Evolutionary conservation across 2,113 vertebrate species (phyloP).

Genomic region (Microtus ochrogaster): DNA sequence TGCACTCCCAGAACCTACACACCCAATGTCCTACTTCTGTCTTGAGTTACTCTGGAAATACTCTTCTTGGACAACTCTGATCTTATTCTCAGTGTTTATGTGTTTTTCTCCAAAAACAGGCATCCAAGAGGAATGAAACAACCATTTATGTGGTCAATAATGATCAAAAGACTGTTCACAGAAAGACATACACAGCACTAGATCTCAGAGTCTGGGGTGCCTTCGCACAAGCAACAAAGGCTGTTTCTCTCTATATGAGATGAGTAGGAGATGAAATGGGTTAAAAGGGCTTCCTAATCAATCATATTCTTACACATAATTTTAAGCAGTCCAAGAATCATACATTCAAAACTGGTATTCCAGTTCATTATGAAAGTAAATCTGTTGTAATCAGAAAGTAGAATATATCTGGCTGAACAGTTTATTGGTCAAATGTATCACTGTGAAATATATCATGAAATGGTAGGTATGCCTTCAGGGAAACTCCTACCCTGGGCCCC

Average conservation of each 20-base stretch:
- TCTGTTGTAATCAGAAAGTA: not conserved
- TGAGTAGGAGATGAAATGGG: not conserved
- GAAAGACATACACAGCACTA: not conserved
- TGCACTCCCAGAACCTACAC: not conserved
- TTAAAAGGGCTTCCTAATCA: not conserved
- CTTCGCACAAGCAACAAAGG: not conserved
- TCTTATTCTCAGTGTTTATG: not conserved
- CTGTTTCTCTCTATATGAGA: not conserved
- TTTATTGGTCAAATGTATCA: not conserved
- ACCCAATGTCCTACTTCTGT: not conserved
- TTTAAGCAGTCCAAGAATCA: not conserved
- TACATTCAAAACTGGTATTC: conserved; percentile 16
- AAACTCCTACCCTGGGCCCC: not conserved
- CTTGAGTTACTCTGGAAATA: not conserved
- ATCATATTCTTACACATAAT: conserved; percentile 25
- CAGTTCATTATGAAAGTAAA: not conserved
- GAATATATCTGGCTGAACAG: not conserved
- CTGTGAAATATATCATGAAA: conserved; percentile 21
- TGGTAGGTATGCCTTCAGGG: not conserved
- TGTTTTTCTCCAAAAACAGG: not conserved
- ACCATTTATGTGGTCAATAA: not conserved
- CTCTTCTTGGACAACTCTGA: not conserved
- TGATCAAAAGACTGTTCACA: not conserved
- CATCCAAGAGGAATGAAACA: not conserved
- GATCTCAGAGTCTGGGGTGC: not conserved